These are phyloP conservation scores for Lacerta agilis DNA, from an alignment of 2,797 vertebrate genomes.

Conservation along the genomic window DNA sequence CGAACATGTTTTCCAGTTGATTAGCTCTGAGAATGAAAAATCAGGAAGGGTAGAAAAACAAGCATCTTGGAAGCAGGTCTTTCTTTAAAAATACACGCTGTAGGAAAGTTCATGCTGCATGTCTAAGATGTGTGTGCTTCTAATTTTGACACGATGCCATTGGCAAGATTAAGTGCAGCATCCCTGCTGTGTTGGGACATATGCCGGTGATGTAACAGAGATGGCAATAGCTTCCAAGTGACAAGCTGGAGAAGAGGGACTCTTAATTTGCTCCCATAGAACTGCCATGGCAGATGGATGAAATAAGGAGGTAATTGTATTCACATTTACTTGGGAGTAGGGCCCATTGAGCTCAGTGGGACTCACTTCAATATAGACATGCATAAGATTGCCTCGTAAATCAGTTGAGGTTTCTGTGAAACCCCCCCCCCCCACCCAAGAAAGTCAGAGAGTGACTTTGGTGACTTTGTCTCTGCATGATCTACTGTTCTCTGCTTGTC, in stretches of 20 bases:
- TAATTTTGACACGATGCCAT: not conserved
- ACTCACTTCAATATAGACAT: not conserved
- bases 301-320: not conserved
- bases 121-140: not conserved
- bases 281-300: not conserved
- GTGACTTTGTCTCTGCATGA: not conserved
- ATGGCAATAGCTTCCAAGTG: not conserved
- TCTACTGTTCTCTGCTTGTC: not conserved
- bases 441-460: not conserved
- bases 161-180: not conserved
- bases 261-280: not conserved
- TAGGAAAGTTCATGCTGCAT: not conserved
- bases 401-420: not conserved
- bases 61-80: not conserved
- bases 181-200: not conserved
- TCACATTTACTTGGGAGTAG: not conserved
- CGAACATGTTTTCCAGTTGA: slow-evolving; percentile 51
- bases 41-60: slow-evolving; percentile 13
- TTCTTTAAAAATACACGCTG: not conserved
- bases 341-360: not conserved
- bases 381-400: too few relatives aligned
- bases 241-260: too few relatives aligned
- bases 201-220: not conserved
- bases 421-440: too few relatives aligned
- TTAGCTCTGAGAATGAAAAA: slow-evolving; percentile 38